A percentile compares a stretch with the other conserved stretches of the same genome.
Evolutionary conservation across 2,113 vertebrate species (phyloP).

Genomic region (Meriones unguiculatus): DNA sequence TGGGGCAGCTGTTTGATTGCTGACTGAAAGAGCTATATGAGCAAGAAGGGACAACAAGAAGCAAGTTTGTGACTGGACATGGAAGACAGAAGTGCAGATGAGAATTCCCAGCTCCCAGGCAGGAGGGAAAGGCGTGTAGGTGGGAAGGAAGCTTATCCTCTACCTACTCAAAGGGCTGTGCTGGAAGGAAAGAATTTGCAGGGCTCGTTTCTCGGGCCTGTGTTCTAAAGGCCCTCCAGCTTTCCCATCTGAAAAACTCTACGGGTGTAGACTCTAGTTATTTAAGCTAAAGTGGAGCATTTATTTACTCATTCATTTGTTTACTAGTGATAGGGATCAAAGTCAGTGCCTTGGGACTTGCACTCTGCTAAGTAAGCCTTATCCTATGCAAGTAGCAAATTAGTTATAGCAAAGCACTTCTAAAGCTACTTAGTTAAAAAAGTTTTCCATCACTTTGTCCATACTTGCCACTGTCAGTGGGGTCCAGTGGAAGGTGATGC

Average conservation of each 20-base stretch:
- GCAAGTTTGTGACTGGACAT: not conserved
- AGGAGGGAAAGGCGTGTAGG: not conserved
- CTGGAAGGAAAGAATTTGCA: constrained; percentile 47
- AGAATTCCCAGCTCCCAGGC: constrained; percentile 24
- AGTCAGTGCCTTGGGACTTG: not conserved
- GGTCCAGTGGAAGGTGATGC: not conserved
- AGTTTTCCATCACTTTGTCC: not conserved
- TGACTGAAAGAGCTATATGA: not conserved
- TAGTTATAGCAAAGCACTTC: not conserved
- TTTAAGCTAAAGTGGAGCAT: not conserved
- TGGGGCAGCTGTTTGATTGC: not conserved
- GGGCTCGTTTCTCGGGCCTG: not conserved
- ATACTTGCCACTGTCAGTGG: not conserved
- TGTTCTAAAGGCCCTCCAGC: not conserved
- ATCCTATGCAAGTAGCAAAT: not conserved
- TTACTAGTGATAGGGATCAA: too few species aligned
- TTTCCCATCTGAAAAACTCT: constrained; percentile 2
- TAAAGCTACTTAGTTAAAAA: not conserved
- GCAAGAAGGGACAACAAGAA: not conserved
- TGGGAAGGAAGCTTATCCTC: constrained; percentile 11
- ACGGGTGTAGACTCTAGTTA: not conserved
- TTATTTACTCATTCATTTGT: not conserved
- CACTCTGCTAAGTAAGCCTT: too few species aligned
- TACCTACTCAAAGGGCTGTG: not conserved
- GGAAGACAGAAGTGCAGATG: constrained; percentile 32